Base-by-base conservation (phyloP, 2,888 invertebrate species). In the Dendrolimus pini region DNA sequence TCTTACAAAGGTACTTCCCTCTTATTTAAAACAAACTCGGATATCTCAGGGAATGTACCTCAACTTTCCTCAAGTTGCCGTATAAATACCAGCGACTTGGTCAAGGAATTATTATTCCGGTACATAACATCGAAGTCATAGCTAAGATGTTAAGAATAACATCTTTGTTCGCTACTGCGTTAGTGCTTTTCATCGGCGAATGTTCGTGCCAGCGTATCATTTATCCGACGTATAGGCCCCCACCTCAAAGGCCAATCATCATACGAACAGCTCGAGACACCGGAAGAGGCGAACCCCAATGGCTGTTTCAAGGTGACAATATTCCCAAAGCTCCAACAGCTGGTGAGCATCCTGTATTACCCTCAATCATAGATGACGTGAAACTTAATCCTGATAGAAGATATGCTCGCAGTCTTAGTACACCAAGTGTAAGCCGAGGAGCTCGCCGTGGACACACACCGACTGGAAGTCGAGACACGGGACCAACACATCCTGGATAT, bases 401-500 rank as follows among this genome's bases (percentile, higher is more conserved):
- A n/a, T 58, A 63, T 54, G 59, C 60, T 41, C 58, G 63, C 14
- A 63, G 61, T 58, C 72, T 65, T 66, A 59, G 74, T 64, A 42
- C 74, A 71, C 57, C 79, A 71, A 60, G 62, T 70, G 47, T 47
- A 47, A 47, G 47, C 47, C 7, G 75, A 74, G 59, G 79, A 70
- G 6, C 72, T 71, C 57, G 72, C 74, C 9, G 75, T 55, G 70
- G 72, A 52, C 70, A 70, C 54, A 62, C 65, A n/a, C 66, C 71
- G 6, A 67, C 67, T 47, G 61, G 72, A 18, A 69, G 68, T 56
- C 61, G 71, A 2, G 64, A 77, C 53, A 78, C 77, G 7, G 77
- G 77, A 7, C 59, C 72, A 7, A 77, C 77, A 6, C 77, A 78
- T 60, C 76, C 80, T 9, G 80, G 77, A 10, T 77, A 77, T 62